These are phyloP conservation scores for Eulemur albifrons DNA, from an alignment of 2,797 vertebrate species.

Conservation along the genomic window DNA sequence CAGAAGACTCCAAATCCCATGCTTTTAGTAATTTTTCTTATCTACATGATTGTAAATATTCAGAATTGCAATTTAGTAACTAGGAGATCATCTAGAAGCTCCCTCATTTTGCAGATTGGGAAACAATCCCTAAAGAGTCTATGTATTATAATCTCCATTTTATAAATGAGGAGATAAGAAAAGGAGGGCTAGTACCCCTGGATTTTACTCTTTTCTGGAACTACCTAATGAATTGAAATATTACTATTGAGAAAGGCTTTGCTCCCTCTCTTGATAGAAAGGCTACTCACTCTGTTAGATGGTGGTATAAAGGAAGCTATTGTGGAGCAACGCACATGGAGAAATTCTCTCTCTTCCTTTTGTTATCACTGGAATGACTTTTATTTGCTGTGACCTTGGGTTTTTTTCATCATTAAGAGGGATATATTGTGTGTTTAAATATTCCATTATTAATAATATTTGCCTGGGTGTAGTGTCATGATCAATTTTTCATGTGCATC, in stretches of 20 bases:
- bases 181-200: background rate
- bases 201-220: background rate
- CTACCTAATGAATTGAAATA: background rate
- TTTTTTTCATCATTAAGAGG: constrained; percentile 64
- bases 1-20: background rate
- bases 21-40: background rate
- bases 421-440: constrained; percentile 67
- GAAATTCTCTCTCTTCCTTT: constrained; percentile 46
- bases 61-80: background rate
- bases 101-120: background rate
- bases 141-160: background rate
- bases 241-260: background rate
- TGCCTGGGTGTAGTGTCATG: constrained; percentile 60
- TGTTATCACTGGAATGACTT: constrained; percentile 66
- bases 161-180: background rate
- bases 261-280: background rate
- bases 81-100: background rate
- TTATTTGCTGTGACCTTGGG: constrained; percentile 52
- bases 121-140: background rate
- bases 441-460: constrained; percentile 78
- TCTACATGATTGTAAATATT: background rate
- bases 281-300: background rate
- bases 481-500: constrained; percentile 76
- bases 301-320: background rate
- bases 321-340: background rate